These are phyloP conservation scores for Cephalopholis sonnerati DNA, from an alignment of 2,113 vertebrate genomes.

Conservation along the genomic window DNA sequence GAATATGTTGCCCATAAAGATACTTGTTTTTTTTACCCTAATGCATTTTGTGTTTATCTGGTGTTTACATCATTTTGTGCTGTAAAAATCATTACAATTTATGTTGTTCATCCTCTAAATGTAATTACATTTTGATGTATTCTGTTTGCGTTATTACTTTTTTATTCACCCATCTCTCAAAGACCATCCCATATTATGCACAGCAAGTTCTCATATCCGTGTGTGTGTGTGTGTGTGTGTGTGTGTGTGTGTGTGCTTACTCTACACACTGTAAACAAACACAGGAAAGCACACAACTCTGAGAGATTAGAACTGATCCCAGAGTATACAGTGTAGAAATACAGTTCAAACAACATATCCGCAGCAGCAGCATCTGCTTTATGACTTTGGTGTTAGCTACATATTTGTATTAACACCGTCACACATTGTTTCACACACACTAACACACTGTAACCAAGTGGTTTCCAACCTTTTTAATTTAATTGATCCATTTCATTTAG, in stretches of 20 bases:
- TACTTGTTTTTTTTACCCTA: neutral
- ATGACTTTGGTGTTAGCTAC: neutral
- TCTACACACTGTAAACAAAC: neutral
- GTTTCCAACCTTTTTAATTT: neutral
- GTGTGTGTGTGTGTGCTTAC: neutral
- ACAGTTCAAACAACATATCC: neutral
- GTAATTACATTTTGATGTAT: neutral
- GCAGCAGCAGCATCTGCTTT: neutral
- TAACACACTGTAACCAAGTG: neutral
- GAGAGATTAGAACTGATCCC: neutral
- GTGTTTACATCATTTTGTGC: neutral
- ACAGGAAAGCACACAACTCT: neutral
- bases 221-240: neutral
- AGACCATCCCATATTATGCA: neutral
- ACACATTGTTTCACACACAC: neutral
- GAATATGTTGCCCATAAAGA: neutral
- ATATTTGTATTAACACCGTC: neutral
- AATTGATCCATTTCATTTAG: neutral
- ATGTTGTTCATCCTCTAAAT: neutral
- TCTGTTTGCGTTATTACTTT: neutral
- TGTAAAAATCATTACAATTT: neutral
- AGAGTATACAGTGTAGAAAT: neutral
- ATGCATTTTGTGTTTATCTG: neutral
- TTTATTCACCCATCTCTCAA: neutral
- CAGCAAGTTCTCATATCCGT: neutral